A percentile compares a stretch with the other conserved stretches of the same genome.
Evolutionary conservation across 2,797 vertebrate species (phyloP).

Genomic region (Mionectes olivaceus): DNA sequence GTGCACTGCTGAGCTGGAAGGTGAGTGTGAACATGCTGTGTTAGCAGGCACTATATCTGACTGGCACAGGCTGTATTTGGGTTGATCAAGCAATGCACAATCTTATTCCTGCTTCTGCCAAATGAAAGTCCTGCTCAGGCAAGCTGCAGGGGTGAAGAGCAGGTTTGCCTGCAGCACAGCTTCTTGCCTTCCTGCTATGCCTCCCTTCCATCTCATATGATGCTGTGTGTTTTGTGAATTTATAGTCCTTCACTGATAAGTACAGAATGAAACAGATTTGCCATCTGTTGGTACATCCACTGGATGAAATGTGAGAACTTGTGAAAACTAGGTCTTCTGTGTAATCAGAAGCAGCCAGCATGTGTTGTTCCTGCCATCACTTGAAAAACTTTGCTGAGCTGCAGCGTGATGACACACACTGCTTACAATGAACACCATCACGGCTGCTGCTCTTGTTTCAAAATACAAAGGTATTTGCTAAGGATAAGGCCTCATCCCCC

Average conservation of each 20-base stretch:
- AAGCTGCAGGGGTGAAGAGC: neutral
- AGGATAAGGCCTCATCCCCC: neutral
- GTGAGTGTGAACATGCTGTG: neutral
- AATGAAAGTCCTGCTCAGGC: neutral
- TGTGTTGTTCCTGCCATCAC: neutral
- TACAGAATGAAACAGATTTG: neutral
- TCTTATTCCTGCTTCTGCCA: neutral
- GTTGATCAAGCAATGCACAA: neutral
- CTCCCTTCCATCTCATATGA: neutral
- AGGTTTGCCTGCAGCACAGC: neutral
- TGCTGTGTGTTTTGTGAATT: neutral
- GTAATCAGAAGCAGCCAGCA: neutral
- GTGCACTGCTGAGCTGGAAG: neutral
- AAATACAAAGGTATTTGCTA: neutral
- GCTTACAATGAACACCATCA: neutral
- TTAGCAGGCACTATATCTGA: neutral
- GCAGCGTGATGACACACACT: neutral
- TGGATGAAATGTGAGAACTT: neutral
- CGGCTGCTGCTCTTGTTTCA: neutral
- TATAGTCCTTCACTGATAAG: neutral
- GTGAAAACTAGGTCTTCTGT: neutral
- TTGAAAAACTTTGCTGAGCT: neutral
- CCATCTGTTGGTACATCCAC: neutral
- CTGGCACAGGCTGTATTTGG: neutral
- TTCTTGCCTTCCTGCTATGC: neutral